phyloP scores from a whole-genome alignment of 2,888 invertebrate species.

The Metalampra italica region DNA sequence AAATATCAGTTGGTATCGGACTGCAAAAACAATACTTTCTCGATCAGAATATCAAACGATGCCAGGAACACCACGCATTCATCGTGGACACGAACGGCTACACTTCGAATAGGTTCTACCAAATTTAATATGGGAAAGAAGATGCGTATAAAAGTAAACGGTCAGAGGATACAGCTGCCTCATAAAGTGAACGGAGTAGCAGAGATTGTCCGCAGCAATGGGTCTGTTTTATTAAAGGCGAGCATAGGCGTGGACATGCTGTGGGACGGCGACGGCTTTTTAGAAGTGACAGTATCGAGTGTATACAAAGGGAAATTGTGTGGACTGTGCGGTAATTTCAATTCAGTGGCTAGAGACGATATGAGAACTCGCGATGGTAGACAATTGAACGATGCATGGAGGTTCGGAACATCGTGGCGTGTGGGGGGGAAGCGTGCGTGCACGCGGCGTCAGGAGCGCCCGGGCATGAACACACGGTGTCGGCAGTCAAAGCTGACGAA shows the following conservation, averaged over 20 bases:
- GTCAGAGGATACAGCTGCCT: constrained; percentile 85
- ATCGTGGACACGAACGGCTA: constrained; percentile 95
- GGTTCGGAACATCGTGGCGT: constrained; percentile 94
- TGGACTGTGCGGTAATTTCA: constrained; percentile 97
- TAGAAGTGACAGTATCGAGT: constrained; percentile 89
- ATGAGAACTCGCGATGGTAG: constrained; percentile 84
- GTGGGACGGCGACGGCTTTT: constrained; percentile 96
- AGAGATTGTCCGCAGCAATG: constrained; percentile 81
- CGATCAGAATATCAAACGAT: constrained; percentile 93
- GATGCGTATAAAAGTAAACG: constrained; percentile 91
- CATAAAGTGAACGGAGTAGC: constrained; percentile 78
- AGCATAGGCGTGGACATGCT: constrained; percentile 89
- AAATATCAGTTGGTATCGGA: constrained; percentile 94
- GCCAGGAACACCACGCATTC: constrained; percentile 88
- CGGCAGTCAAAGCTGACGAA: constrained; percentile 68
- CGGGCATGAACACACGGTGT: constrained; percentile 58
- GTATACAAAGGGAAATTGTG: constrained; percentile 87
- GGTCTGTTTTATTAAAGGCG: constrained; percentile 82
- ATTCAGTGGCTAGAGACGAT: constrained; percentile 91
- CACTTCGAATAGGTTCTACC: constrained; percentile 84
- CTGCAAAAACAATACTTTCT: constrained; percentile 87
- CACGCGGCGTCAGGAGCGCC: constrained; percentile 76
- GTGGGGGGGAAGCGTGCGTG: constrained; percentile 89
- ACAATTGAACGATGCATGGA: constrained; percentile 81
- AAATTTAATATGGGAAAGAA: constrained; percentile 92